Base-by-base conservation (phyloP, 2,797 vertebrate species). In the Pelodytes ibericus region DNA sequence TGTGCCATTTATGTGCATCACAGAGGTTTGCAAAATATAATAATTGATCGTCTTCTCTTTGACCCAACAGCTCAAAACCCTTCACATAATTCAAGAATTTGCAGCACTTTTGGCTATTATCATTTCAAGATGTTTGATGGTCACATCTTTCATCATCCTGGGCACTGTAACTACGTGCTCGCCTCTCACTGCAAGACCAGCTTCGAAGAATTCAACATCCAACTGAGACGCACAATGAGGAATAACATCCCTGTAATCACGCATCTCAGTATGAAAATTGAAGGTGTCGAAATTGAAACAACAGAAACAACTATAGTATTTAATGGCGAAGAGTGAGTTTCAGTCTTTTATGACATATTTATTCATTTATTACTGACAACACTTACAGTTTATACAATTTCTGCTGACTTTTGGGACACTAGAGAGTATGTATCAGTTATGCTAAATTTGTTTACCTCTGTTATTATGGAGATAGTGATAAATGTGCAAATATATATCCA, bases 121-220 rank as follows among this genome's bases (percentile, higher is more conserved):
- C 91, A 95, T 84, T 95, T 87, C 86, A 95, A 93, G 84, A 94
- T 88, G 25, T 95, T 93, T 51, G 94, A 96, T 0, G 94, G 94
- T n/a, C 88, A 92, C 68, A 72, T 94, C 70, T 95, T 92, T 82
- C 90, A 92, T 49, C 89, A 94, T 70, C 87, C 84, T 8, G 93
- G 94, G 10, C 68, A 84, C 75, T 95, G 94, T 81, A 94, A 93
- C 83, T 91, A 94, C 49, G 25, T 94, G 62, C 84, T 95, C 67
- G 82, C 84, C 0, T 86, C 89, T 0, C 81, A 82, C 8, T 92
- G 89, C 71, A 73, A 71, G 16, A 74, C 59, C 77, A 71, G 4
- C 63, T 91, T 90, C 6, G 90, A 90, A 49, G 92, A 94, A 36
- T 95, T 95, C 82, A 92, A 94, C 82, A 87, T 94, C 75, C 94